These are phyloP conservation scores for Drosophila athabasca DNA, from an alignment of 1,140 invertebrate species.

Conservation along the genomic window DNA sequence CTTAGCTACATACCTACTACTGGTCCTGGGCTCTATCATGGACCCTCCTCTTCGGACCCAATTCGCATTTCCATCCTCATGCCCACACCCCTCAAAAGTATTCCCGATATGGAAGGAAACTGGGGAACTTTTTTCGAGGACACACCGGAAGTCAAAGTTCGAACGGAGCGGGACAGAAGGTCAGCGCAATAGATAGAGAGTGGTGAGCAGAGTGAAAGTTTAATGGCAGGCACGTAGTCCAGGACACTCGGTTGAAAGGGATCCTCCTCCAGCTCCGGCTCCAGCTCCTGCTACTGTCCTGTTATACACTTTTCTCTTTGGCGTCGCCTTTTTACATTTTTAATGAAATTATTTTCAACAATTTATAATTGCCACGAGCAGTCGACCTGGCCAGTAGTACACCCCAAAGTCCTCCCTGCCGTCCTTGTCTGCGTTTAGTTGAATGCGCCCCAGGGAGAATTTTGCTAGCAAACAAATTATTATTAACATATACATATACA, in stretches of 20 bases:
- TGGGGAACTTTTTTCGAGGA: slow-evolving; percentile 42
- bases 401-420: not conserved
- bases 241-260: slow-evolving; percentile 11
- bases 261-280: slow-evolving; percentile 22
- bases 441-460: slow-evolving; percentile 75
- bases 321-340: slow-evolving; percentile 76
- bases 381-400: slow-evolving; percentile 15
- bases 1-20: slow-evolving; percentile 26
- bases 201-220: slow-evolving; percentile 32
- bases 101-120: slow-evolving; percentile 17
- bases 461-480: slow-evolving; percentile 69
- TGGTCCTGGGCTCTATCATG: not conserved
- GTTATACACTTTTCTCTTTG: slow-evolving; percentile 64
- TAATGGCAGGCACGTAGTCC: slow-evolving; percentile 64
- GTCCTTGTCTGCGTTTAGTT: slow-evolving; percentile 60
- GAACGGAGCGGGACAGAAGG: slow-evolving; percentile 14
- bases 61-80: too few relatives aligned
- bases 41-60: not conserved
- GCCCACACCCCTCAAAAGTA: not conserved
- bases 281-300: slow-evolving; percentile 4
- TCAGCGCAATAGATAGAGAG: slow-evolving; percentile 30
- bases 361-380: slow-evolving; percentile 81
- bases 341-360: slow-evolving; percentile 82
- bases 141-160: slow-evolving; percentile 66
- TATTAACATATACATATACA: slow-evolving; percentile 53